phyloP scores from a whole-genome alignment of 1,140 invertebrate species.

The Coptotermes formosanus region DNA sequence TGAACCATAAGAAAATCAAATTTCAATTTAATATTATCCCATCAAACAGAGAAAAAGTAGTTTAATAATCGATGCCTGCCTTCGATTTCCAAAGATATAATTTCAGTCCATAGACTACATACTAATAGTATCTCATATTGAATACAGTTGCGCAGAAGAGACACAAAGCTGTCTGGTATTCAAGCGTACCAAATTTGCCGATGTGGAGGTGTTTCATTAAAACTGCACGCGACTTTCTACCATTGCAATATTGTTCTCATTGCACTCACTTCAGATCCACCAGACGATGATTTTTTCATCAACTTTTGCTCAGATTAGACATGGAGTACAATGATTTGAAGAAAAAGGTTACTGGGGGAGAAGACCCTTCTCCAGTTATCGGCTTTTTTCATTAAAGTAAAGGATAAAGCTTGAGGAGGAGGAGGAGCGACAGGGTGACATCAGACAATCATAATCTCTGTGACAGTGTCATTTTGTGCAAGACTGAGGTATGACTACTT shows the following conservation, averaged over 20 bases:
- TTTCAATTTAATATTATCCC: no score
- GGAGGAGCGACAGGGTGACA: neutral
- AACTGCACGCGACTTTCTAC: neutral
- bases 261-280: neutral
- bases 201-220: neutral
- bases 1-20: no score
- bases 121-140: neutral
- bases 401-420: neutral
- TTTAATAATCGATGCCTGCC: no score
- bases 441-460: neutral
- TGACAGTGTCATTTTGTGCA: neutral
- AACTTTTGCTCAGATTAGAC: conserved; percentile 10
- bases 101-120: no score
- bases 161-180: neutral
- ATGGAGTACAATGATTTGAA: neutral
- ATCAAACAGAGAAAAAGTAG: no score
- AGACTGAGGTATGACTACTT: neutral
- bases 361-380: conserved; percentile 18
- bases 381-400: conserved; percentile 27
- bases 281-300: neutral
- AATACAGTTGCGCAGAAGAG: neutral
- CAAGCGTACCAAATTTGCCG: neutral
- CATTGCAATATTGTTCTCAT: neutral
- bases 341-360: neutral
- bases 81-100: no score